Base-by-base conservation (phyloP, 2,888 invertebrate genomes). In the Drosophila robusta region DNA sequence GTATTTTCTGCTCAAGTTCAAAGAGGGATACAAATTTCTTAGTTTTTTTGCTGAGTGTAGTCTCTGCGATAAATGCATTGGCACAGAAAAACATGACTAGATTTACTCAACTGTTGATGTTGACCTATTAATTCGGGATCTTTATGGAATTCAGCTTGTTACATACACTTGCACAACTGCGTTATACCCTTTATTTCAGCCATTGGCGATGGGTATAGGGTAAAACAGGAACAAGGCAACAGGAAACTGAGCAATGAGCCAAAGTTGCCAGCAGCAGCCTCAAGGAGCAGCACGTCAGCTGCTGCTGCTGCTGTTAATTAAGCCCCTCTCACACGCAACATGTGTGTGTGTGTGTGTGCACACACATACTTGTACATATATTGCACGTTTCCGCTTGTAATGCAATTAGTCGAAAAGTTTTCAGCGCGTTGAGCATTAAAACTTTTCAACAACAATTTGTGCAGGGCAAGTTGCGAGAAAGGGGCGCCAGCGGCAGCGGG, bases 401-500 rank as follows among this genome's bases (percentile, higher is more conserved):
- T 85, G 84, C 84, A 85, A 85, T 85, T 85, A 87, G 84, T 83
- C 80, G 83, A 77, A 86, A 88, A 88, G 73, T 88, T 84, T 78
- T 84, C 61, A 76, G 66, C 72, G 80, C 58, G 67, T 55, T 49
- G 45, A 73, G 66, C 62, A 72, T 68, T 65, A 75, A 69, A 87
- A 71, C 66, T 84, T 80, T 72, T 63, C 72, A 78, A 70, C 77
- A 81, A 80, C 85, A 69, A 65, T 80, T 86, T 77, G 65, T 70
- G 50, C 57, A 39, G 52, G 60, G 60, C 55, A 64, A 52, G 49
- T 11, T 26, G n/a, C 26, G 46, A 54, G 36, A 32, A 42, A n/a
- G 41, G 29, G 34, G 34, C 34, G 34, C 4, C 12, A 12, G 29
- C 29, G 29, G n/a, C n/a, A n/a, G n/a, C n/a, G 29, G 29, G 29